phyloP scores from a whole-genome alignment of 2,888 invertebrate genomes.

The Drosophila longiperda region DNA sequence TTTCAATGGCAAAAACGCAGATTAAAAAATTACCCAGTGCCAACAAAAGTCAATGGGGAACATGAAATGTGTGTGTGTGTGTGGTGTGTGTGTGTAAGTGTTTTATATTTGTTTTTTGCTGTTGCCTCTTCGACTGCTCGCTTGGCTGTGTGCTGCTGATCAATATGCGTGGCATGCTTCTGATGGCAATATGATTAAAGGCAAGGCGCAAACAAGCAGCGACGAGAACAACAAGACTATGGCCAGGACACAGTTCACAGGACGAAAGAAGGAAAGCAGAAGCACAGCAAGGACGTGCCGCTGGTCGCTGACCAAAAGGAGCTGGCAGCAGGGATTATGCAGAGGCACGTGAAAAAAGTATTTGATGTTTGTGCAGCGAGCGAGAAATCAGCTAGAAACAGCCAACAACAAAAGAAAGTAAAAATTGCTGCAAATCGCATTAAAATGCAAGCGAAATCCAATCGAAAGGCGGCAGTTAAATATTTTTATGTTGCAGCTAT shows the following conservation, averaged over 20 bases:
- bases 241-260: slow-evolving; percentile 7
- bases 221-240: slow-evolving; percentile 25
- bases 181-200: slow-evolving; percentile 79
- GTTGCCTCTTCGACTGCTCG: slow-evolving; percentile 29
- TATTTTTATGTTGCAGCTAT: slow-evolving; percentile 43
- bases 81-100: slow-evolving; percentile 10
- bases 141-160: slow-evolving; percentile 37
- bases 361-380: slow-evolving; percentile 64
- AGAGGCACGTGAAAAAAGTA: slow-evolving; percentile 75
- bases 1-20: slow-evolving; percentile 57
- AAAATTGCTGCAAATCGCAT: slow-evolving; percentile 22
- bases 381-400: slow-evolving; percentile 64
- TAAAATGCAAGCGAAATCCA: slow-evolving; percentile 10
- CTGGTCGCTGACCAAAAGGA: slow-evolving; percentile 36
- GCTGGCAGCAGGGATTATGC: slow-evolving; percentile 63
- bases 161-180: slow-evolving; percentile 68
- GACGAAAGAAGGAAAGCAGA: background rate
- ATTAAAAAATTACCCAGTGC: slow-evolving; percentile 74
- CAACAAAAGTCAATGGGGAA: slow-evolving; percentile 60
- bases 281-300: slow-evolving; percentile 26
- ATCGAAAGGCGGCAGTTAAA: background rate
- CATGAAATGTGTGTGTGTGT: slow-evolving; percentile 10
- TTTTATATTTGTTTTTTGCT: slow-evolving; percentile 58
- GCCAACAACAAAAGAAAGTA: background rate
- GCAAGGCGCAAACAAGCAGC: slow-evolving; percentile 69